These are phyloP conservation scores for Trachurus trachurus DNA, from an alignment of 2,797 vertebrate genomes.

Conservation along the genomic window DNA sequence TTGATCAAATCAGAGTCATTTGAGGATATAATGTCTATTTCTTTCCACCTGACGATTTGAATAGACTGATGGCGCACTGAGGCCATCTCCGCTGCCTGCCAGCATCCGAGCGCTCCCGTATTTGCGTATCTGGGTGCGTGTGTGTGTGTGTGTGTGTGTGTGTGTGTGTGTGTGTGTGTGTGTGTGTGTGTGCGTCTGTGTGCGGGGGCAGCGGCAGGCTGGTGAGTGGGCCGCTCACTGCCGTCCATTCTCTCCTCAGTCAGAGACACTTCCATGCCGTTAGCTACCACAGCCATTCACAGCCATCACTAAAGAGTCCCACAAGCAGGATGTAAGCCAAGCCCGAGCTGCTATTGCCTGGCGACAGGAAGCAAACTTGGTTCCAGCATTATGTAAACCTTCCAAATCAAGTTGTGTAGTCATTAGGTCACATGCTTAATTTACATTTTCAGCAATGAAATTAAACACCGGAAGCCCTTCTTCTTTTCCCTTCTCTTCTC, in stretches of 20 bases:
- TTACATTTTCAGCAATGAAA: slow-evolving; percentile 61
- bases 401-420: slow-evolving; percentile 76
- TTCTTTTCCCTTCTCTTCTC: slow-evolving; percentile 1
- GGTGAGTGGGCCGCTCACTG: slow-evolving; percentile 79
- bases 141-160: slow-evolving; percentile 12
- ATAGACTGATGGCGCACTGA: slow-evolving; percentile 5
- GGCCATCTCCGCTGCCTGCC: slow-evolving; percentile 16
- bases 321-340: slow-evolving; percentile 78
- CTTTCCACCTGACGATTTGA: slow-evolving; percentile 44
- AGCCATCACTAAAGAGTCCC: slow-evolving; percentile 68
- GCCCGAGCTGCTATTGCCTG: slow-evolving; percentile 70
- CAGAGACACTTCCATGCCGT: slow-evolving; percentile 63
- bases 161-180: slow-evolving; percentile 30
- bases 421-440: slow-evolving; percentile 69
- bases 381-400: slow-evolving; percentile 75
- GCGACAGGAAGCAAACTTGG: slow-evolving; percentile 35
- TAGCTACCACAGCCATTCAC: slow-evolving; percentile 72
- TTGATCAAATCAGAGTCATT: slow-evolving; percentile 42
- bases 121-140: neutral
- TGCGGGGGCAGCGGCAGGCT: slow-evolving; percentile 77
- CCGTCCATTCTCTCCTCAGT: slow-evolving; percentile 60
- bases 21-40: slow-evolving; percentile 32
- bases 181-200: slow-evolving; percentile 42
- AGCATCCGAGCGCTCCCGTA: neutral
- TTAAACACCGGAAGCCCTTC: slow-evolving; percentile 45